Evolutionary conservation across 2,888 invertebrate genomes (phyloP), one percentile per base, ranked within the genome.

Genomic region (Orthosia cruda): DNA sequence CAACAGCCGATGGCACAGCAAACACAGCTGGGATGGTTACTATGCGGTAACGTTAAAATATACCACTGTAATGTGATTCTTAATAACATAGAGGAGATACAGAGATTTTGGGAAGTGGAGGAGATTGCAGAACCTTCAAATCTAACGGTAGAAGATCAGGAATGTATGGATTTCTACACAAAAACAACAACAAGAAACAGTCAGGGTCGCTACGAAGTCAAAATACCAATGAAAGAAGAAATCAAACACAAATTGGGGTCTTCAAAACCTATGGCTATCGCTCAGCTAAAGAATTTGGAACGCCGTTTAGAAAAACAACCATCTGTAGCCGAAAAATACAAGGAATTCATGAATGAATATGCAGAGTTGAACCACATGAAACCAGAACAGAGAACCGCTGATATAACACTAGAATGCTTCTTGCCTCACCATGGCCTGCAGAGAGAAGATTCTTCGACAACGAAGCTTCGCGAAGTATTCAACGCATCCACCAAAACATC

Each of bases 71-170:
- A 68, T 11, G 68, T 68, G 15, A 40, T 59, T 1, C 4, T 68
- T 32, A 32, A 32, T 32, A 32, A 32, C 32, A 32, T 7, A 32
- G 32, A 5, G 32, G 32, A 32, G 32, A n/a, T 40, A 68, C 47
- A 61, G 20, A 32, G 20, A 55, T 70, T 70, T 55, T 70, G 52
- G 70, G 32, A 54, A 55, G 45, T 55, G 12, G 70, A 70, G 23
- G 70, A 62, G 20, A 70, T 62, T 54, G 40, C 55, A 23, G 54
- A 70, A 15, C 18, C 23, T 4, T 54, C 55, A 4, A 49, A 64
- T 4, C 15, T 58, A 16, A 58, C 71, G 1, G 11, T 40, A 16
- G 64, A 71, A 20, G 63, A 71, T 40, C 49, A 58, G 20, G 32
- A 55, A 16, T 55, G 64, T 7, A 47, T 59, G 7, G 20, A 59